Evolutionary conservation across 1,140 invertebrate species (phyloP).

Genomic region (Dendroctonus ponderosae): DNA sequence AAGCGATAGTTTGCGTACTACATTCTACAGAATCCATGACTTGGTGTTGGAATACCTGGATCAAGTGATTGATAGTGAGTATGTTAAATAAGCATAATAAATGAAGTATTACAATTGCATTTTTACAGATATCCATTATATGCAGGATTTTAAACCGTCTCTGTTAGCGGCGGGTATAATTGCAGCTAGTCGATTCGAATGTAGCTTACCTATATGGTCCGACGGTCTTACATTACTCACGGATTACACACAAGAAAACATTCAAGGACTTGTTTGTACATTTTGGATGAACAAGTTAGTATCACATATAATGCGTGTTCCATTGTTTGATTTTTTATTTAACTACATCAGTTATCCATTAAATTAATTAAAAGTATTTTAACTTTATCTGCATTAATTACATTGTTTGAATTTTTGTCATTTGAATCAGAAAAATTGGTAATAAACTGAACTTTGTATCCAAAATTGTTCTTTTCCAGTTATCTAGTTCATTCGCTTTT

Average conservation of each 20-base stretch:
- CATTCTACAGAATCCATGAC: conserved; percentile 35
- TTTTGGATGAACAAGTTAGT: conserved; percentile 33
- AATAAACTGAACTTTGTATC: too few relatives aligned
- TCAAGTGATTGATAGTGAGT: conserved; percentile 43
- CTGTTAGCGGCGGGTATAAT: conserved; percentile 45
- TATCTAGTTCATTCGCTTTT: too few relatives aligned
- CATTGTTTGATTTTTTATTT: neutral
- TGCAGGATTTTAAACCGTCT: conserved; percentile 47
- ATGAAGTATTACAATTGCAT: neutral
- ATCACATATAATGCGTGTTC: neutral
- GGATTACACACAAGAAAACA: conserved; percentile 37
- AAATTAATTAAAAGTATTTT: too few relatives aligned
- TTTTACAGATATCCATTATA: conserved; percentile 46
- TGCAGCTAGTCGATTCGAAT: conserved; percentile 38
- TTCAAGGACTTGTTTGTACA: conserved; percentile 29
- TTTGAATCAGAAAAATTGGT: too few relatives aligned
- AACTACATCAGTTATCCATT: neutral
- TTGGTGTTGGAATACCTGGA: conserved; percentile 41
- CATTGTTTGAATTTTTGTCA: too few relatives aligned
- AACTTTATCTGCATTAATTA: too few relatives aligned
- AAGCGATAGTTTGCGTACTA: conserved; percentile 12
- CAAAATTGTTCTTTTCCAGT: too few relatives aligned
- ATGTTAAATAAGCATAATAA: neutral
- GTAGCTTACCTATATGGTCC: conserved; percentile 41
- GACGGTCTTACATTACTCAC: conserved; percentile 42